Evolutionary conservation across 2,888 invertebrate genomes (phyloP).

Genomic region (Thyatira batis): DNA sequence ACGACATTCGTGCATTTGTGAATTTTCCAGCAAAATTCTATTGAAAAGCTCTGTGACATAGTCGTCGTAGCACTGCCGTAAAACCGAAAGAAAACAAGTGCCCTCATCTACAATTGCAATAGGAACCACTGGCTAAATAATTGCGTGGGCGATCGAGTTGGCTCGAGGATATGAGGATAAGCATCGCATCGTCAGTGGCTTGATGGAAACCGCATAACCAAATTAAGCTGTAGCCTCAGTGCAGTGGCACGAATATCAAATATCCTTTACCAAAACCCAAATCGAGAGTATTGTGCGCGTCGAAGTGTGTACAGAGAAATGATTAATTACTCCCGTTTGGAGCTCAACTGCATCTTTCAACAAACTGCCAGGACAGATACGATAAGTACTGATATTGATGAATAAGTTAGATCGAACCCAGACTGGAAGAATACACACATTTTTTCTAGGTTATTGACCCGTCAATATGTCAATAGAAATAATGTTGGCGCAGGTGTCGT

Average conservation of each 20-base stretch:
- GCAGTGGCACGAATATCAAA: background rate
- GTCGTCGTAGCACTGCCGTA: no score
- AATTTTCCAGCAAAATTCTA: no score
- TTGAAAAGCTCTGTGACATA: no score
- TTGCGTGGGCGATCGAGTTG: no score
- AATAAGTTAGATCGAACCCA: background rate
- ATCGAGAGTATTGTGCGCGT: background rate
- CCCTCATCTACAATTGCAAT: no score
- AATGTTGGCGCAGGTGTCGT: background rate
- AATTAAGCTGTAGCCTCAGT: background rate
- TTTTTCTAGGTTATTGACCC: background rate
- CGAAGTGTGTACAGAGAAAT: constrained; percentile 12
- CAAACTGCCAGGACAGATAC: background rate
- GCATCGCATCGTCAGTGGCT: background rate
- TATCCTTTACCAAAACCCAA: background rate
- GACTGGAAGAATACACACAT: background rate
- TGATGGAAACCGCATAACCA: background rate
- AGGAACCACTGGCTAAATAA: no score
- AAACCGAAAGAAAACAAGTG: no score
- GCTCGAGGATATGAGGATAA: no score
- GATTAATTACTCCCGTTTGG: constrained; percentile 9
- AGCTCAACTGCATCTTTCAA: background rate
- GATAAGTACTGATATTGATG: background rate
- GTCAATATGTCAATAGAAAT: background rate
- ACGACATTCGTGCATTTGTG: no score